phyloP scores from a whole-genome alignment of 1,140 invertebrate species.

The Thereuonema tuberculata region DNA sequence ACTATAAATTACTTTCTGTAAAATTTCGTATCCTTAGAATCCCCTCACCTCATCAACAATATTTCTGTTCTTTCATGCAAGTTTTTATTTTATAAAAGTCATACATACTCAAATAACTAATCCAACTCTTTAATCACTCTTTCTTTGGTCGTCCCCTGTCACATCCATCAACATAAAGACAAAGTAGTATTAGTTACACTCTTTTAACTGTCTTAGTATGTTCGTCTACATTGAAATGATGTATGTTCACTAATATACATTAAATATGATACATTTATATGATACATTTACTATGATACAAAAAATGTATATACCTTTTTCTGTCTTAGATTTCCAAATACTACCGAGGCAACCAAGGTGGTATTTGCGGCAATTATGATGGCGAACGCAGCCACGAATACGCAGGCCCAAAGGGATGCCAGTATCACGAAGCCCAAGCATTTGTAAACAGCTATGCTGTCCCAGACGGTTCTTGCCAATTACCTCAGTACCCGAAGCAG shows the following conservation, averaged over 20 bases:
- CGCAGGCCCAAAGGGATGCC: conserved; percentile 11
- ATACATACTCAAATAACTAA: too few species aligned
- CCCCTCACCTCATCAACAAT: too few species aligned
- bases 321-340: neutral
- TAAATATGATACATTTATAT: too few species aligned
- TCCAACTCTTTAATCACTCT: too few species aligned
- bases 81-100: too few species aligned
- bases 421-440: conserved; percentile 13
- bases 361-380: conserved; percentile 21
- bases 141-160: too few species aligned
- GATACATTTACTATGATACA: neutral
- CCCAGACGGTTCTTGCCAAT: conserved; percentile 3
- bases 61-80: too few species aligned
- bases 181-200: neutral
- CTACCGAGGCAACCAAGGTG: conserved; percentile 17
- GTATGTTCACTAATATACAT: too few species aligned
- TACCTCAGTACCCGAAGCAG: too few species aligned
- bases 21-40: too few species aligned
- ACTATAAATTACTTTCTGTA: too few species aligned
- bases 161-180: neutral
- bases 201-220: neutral
- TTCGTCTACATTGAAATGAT: neutral
- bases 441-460: conserved; percentile 13
- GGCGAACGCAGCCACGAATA: conserved; percentile 18
- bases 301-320: neutral